Conservation (phyloP, 2,888 invertebrate genomes). For the Acanthopleura granulata region DNA sequence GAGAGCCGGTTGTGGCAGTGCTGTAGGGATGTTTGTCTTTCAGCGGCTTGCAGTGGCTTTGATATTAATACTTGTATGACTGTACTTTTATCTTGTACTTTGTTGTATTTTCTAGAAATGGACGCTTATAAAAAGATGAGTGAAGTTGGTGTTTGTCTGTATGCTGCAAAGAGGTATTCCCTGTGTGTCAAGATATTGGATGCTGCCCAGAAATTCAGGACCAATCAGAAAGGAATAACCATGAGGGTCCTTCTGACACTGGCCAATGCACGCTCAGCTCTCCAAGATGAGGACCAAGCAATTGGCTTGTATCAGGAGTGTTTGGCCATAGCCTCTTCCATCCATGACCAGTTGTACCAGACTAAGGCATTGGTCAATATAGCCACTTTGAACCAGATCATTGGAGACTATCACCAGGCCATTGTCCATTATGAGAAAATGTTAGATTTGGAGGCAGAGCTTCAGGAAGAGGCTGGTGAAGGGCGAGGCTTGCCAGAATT, state of each 20-base stretch:
- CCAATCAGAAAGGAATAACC: slow-evolving; percentile 64
- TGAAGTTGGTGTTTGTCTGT: slow-evolving; percentile 63
- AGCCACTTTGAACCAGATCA: slow-evolving; percentile 62
- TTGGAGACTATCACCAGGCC: slow-evolving; percentile 58
- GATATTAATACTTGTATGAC: background rate
- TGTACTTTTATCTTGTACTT: background rate
- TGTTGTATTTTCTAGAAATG: slow-evolving; percentile 50
- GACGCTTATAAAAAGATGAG: slow-evolving; percentile 63
- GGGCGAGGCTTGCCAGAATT: slow-evolving; percentile 52
- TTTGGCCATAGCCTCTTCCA: slow-evolving; percentile 55
- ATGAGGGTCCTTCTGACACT: slow-evolving; percentile 61
- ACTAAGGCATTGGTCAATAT: slow-evolving; percentile 65
- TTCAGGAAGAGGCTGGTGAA: slow-evolving; percentile 38
- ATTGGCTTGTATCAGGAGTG: slow-evolving; percentile 63
- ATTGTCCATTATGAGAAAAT: slow-evolving; percentile 65
- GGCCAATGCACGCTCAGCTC: slow-evolving; percentile 58
- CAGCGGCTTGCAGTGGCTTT: background rate
- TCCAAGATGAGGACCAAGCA: slow-evolving; percentile 54
- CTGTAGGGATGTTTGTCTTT: no score
- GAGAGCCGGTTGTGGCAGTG: no score
- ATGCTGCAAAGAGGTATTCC: slow-evolving; percentile 52
- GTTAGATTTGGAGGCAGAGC: slow-evolving; percentile 56
- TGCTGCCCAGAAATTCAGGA: slow-evolving; percentile 59
- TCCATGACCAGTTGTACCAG: slow-evolving; percentile 64
- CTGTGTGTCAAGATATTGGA: slow-evolving; percentile 58